Evolutionary conservation across 2,888 invertebrate genomes (phyloP), one percentile per base, ranked within the genome.

Genomic region (Nomada flava): DNA sequence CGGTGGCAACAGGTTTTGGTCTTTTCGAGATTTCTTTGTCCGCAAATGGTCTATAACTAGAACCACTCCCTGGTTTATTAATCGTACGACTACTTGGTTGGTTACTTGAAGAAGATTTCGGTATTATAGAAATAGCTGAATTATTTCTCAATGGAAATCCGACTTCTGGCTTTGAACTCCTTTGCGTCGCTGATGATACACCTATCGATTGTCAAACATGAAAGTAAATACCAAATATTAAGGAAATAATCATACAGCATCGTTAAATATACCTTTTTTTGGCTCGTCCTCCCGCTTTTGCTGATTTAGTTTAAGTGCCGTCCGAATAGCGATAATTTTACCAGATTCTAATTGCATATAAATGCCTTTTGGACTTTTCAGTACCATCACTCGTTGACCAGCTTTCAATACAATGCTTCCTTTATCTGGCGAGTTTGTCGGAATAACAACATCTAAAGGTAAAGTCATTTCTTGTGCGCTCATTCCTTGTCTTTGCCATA

Each of bases 311-410:
- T 97, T 97, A 85, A 96, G 95, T 0, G 97, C 96, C 0, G 97
- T 97, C 91, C 97, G 96, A 88, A 99, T 98, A 36, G 98, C 98
- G 85, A 99, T 98, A 81, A 99, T 98, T 94, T 98, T 98, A 44
- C 98, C 98, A 88, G 98, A 98, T 91, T 98, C 98, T 62, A 98
- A 94, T 90, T 98, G 97, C 96, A 99, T 98, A 94, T 99, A 99
- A 86, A 99, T 98, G 64, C 99, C 99, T 94, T 98, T 98, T 0
- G 98, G 97, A 10, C 98, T 98, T 93, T 98, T 98, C 55, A 99
- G 95, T 5, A 99, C 98, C 95, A 98, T 97, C 0, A 99, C 98
- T 88, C 98, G 96, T 93, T 99, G 98, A 0, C 99, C 99, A 0
- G 98, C 98, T 92, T 98, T 98, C 69, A 99, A 95, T 20, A 98